Conservation (phyloP, 35 echinoderm and acorn worm species). For the Lytechinus variegatus region DNA sequence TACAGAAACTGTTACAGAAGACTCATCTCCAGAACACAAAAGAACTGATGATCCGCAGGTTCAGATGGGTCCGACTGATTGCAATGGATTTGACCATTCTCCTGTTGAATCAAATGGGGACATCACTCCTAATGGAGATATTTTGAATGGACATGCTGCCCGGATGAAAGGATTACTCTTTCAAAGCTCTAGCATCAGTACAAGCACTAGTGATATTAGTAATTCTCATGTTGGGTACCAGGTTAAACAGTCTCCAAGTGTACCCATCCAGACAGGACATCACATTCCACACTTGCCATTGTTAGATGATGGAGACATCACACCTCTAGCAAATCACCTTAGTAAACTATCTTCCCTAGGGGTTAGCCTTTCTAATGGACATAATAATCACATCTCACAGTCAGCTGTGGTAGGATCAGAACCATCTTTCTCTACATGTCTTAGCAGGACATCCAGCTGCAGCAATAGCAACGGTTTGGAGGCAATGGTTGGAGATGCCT, state of each 20-base stretch:
- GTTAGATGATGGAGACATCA: neutral
- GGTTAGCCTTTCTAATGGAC: conserved; percentile 30
- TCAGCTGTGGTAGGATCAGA: neutral
- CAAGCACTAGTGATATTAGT: conserved; percentile 90
- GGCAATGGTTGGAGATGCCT: neutral
- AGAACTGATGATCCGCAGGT: neutral
- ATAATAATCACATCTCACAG: neutral
- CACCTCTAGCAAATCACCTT: neutral
- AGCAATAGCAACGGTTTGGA: conserved; percentile 14
- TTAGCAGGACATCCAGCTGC: conserved; percentile 41
- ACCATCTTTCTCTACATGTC: conserved; percentile 26
- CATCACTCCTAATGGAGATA: conserved; percentile 43
- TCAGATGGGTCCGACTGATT: conserved; percentile 13
- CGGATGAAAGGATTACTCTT: neutral
- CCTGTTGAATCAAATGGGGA: conserved; percentile 25
- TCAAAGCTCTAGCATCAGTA: conserved; percentile 78
- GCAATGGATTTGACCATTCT: conserved; percentile 56
- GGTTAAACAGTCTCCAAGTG: neutral
- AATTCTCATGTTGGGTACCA: conserved; percentile 61
- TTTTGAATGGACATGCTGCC: conserved; percentile 32
- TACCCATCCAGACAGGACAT: neutral
- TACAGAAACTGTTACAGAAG: conserved; percentile 90
- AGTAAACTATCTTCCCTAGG: neutral
- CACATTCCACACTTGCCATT: conserved; percentile 51
- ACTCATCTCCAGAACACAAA: neutral